Base-by-base conservation (phyloP, 1,140 invertebrate species). In the Daktulosphaira vitifoliae region DNA sequence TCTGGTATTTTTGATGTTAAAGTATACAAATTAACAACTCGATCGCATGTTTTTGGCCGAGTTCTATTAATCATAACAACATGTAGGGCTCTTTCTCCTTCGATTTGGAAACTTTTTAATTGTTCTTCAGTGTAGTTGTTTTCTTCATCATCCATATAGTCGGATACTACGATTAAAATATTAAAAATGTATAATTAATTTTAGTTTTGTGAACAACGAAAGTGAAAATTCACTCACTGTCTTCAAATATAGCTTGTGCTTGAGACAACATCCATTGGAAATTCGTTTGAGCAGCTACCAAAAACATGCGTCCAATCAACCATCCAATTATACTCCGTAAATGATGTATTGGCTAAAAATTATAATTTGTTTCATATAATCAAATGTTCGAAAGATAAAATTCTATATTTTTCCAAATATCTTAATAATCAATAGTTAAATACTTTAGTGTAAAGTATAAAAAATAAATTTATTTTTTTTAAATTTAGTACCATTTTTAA, bases 1-100 rank as follows among this genome's bases (percentile, higher is more conserved):
- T 50, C 64, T 46, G 53, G 44, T 9, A 51, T 59, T 49, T 69
- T 67, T 5, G 38, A 51, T 7, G 53, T 52, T 5, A 73, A 53
- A 29, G 69, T 71, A 71, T 81, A 84, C 9, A 84, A 72, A 67
- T 76, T 74, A 53, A 82, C 74, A 70, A 87, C 81, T 72, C 86
- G 80, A 73, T 91, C 88, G 72, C 89, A 92, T 1, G 88, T 84
- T 67, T 86, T 81, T 1, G 86, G 85, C 44, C 82, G 78, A 0
- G 89, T 92, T 67, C 88, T 80, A 66, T 87, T 88, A 68, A 91
- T 87, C 3, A 83, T 76, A 9, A 62, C 54, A 5, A 56, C 62
- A 38, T 56, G 50, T 39, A 52, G 49, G 11, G 37, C 64, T 52
- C 68, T 67, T 38, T 54, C 48, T 1, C 59, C 23, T 33, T 54